These are phyloP conservation scores for Echinometra lucunter DNA, from an alignment of 53 echinoderm and acorn worm species.

Conservation along the genomic window DNA sequence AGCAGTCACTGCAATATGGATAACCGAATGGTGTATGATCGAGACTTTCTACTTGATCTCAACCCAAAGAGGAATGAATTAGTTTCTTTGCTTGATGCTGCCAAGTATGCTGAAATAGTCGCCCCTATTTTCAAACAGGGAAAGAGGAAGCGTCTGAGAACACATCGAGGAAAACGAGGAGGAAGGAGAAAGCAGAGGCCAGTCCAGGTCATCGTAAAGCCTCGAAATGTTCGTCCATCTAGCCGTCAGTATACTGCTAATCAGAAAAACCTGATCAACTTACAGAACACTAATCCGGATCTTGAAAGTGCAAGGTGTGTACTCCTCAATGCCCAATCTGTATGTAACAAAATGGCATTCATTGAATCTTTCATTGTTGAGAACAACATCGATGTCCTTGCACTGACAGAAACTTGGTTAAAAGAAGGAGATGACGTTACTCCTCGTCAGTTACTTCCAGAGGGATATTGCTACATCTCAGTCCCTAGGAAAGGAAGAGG, in stretches of 20 bases:
- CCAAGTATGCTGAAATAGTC: neutral
- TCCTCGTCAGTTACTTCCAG: neutral
- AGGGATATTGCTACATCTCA: neutral
- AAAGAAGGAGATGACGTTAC: neutral
- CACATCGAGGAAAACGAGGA: neutral
- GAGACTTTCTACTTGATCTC: neutral
- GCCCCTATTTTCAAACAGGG: neutral
- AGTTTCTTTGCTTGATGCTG: neutral
- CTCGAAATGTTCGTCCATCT: neutral
- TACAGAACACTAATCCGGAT: neutral
- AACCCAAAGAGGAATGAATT: neutral
- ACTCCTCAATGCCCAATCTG: neutral
- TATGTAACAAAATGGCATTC: neutral
- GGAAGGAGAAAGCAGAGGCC: neutral
- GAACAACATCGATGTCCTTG: neutral
- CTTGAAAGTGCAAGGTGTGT: neutral
- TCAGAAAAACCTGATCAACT: neutral
- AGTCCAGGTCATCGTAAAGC: neutral
- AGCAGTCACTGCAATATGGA: neutral
- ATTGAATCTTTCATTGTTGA: neutral
- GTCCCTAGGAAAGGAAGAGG: neutral
- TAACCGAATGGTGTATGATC: neutral
- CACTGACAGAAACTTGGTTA: neutral
- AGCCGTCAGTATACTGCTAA: neutral
- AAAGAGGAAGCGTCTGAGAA: neutral